phyloP scores from a whole-genome alignment of 1,140 invertebrate genomes.

The Procambarus virginalis region DNA sequence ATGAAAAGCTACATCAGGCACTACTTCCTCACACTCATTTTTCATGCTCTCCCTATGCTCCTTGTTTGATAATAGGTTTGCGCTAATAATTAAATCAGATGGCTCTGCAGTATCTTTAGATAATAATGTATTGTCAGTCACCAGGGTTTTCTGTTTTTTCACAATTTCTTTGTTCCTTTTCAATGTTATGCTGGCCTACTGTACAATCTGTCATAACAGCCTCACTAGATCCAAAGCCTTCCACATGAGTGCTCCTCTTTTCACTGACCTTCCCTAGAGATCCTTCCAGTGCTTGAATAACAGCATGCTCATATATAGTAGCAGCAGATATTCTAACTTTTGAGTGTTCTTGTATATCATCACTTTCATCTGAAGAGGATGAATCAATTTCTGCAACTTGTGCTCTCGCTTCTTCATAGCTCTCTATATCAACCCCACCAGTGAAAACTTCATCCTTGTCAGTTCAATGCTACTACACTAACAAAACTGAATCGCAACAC shows the following conservation, averaged over 20 bases:
- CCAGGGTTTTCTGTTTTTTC: background rate
- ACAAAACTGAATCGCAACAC: conserved; percentile 44
- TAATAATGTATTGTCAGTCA: background rate
- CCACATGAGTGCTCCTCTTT: background rate
- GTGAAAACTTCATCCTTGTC: conserved; percentile 60
- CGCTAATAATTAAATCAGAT: background rate
- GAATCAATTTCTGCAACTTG: conserved; percentile 37
- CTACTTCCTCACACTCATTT: background rate
- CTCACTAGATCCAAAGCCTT: background rate
- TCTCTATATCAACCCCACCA: conserved; percentile 47
- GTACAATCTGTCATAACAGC: background rate
- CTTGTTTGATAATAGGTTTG: background rate
- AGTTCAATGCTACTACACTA: conserved; percentile 62
- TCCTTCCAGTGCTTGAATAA: conserved; percentile 59
- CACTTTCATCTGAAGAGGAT: conserved; percentile 62
- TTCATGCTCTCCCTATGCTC: background rate
- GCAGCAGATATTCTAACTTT: conserved; percentile 65
- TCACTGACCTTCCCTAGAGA: background rate
- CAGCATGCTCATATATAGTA: conserved; percentile 68
- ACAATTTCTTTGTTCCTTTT: background rate
- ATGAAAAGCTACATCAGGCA: background rate
- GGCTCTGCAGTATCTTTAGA: background rate
- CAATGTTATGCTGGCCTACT: background rate
- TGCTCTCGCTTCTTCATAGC: background rate
- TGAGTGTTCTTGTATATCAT: conserved; percentile 41